phyloP scores from a whole-genome alignment of 2,113 vertebrate species.

The Atrichornis clamosus region DNA sequence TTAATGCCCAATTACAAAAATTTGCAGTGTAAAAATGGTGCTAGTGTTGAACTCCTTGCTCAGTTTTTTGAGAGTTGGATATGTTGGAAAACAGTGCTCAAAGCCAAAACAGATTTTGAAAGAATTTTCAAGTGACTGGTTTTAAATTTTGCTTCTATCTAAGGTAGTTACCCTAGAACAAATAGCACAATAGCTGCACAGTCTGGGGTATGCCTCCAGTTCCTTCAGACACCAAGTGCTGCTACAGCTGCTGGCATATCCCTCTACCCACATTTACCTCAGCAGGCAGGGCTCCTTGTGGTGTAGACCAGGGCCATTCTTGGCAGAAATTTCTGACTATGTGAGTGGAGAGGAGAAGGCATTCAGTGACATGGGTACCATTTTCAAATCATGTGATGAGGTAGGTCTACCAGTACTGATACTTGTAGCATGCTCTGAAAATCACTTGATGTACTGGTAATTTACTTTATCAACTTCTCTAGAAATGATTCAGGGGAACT shows the following conservation, averaged over 20 bases:
- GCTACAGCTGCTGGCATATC: neutral
- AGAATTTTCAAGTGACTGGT: neutral
- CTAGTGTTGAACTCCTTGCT: neutral
- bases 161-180: neutral
- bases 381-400: neutral
- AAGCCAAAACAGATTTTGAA: neutral
- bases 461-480: neutral
- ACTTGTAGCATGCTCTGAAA: neutral
- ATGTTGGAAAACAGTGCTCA: neutral
- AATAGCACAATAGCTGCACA: neutral
- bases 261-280: neutral
- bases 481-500: neutral
- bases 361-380: neutral
- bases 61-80: neutral
- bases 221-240: neutral
- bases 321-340: neutral
- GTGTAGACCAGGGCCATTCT: neutral
- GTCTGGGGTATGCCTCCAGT: neutral
- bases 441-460: neutral
- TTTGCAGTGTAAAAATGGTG: neutral
- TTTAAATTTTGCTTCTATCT: neutral
- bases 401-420: neutral
- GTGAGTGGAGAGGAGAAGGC: neutral
- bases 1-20: slow-evolving; percentile 5
- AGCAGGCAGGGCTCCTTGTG: neutral